Percentiles rank a stretch among this genome's conserved stretches.
phyloP scores from a whole-genome alignment of 2,888 invertebrate genomes.

The Notocelia uddmanniana region DNA sequence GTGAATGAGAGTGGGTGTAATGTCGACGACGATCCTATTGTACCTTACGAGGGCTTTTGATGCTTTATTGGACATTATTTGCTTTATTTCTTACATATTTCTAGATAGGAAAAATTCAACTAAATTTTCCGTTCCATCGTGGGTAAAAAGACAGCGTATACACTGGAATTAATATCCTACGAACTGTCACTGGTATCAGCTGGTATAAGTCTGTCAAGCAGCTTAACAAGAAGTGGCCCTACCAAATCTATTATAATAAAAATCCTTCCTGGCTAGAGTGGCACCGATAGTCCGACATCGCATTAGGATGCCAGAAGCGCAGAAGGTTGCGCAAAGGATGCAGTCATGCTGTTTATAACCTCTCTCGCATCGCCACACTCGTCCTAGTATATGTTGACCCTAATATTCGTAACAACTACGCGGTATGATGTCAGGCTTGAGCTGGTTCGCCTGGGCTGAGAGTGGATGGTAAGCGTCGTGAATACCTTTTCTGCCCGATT shows the following conservation, averaged over 20 bases:
- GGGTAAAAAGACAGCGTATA: too few species aligned
- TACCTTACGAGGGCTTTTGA: too few species aligned
- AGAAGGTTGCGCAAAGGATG: conserved; percentile 44
- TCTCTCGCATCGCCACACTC: background rate
- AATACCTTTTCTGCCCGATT: conserved; percentile 2
- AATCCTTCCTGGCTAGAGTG: background rate
- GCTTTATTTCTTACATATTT: too few species aligned
- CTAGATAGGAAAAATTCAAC: too few species aligned
- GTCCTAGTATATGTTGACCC: background rate
- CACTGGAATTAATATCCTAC: too few species aligned
- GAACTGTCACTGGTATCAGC: too few species aligned
- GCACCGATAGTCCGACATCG: background rate
- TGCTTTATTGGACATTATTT: too few species aligned
- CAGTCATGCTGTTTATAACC: conserved; percentile 1
- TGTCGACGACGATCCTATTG: too few species aligned
- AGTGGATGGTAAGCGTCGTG: background rate
- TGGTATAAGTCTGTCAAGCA: background rate
- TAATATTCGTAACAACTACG: background rate
- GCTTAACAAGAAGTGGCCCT: background rate
- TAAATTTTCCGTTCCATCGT: too few species aligned
- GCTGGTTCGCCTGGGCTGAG: background rate
- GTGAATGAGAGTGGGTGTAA: too few species aligned
- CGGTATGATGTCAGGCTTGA: background rate
- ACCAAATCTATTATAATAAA: background rate
- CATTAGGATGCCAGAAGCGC: conserved; percentile 41